phyloP scores from a whole-genome alignment of 2,113 vertebrate species.

The Tenebrosternarchus preto region DNA sequence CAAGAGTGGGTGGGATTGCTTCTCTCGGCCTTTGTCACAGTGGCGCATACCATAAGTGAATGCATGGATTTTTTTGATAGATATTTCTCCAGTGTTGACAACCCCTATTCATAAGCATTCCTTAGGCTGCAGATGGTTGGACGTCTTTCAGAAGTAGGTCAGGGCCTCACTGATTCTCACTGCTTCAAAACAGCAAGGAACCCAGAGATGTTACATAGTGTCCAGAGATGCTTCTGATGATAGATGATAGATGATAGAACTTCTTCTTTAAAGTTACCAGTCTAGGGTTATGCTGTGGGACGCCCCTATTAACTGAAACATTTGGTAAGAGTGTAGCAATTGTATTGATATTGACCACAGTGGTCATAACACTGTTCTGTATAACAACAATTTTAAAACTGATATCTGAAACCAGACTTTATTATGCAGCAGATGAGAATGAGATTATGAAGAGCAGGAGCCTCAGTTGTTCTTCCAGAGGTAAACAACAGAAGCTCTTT shows the following conservation, averaged over 20 bases:
- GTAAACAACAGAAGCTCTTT: constrained; percentile 20
- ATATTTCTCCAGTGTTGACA: neutral
- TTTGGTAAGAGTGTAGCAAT: neutral
- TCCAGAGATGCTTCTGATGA: constrained; percentile 1
- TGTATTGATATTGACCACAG: neutral
- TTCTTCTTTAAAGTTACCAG: neutral
- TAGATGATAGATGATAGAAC: neutral
- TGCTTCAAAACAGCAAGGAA: neutral
- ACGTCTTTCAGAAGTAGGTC: constrained; percentile 6
- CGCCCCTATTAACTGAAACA: neutral
- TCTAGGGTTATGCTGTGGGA: neutral
- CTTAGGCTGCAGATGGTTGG: neutral
- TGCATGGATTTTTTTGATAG: neutral
- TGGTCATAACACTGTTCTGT: neutral
- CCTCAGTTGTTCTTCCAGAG: constrained; percentile 42
- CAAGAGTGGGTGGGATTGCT: too few species aligned
- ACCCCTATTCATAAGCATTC: neutral
- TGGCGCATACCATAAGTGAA: neutral
- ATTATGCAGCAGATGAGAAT: constrained; percentile 2
- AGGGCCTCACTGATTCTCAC: neutral
- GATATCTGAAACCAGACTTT: neutral
- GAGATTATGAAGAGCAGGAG: neutral
- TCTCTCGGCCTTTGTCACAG: neutral
- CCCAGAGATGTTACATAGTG: neutral
- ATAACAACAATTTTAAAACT: neutral